A percentile compares a stretch with the other conserved stretches of the same genome.
phyloP scores from a whole-genome alignment of 2,797 vertebrate species.

The Pristis pectinata region DNA sequence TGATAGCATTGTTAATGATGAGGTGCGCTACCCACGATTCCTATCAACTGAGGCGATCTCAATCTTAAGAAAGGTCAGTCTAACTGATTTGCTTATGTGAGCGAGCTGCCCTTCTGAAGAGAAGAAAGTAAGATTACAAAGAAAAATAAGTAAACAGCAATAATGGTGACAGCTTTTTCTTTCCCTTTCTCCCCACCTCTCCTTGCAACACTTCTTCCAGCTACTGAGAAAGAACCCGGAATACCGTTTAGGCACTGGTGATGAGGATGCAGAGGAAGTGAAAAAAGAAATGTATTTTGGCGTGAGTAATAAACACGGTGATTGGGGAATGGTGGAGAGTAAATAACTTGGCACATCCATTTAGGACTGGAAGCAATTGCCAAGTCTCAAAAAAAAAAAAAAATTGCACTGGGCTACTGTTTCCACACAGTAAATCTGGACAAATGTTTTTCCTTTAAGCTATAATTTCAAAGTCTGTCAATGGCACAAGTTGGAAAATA shows the following conservation, averaged over 20 bases:
- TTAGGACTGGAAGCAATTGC: background rate
- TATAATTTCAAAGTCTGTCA: no score
- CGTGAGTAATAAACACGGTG: conserved; percentile 53
- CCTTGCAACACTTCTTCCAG: conserved; percentile 50
- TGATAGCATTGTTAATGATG: conserved; percentile 87
- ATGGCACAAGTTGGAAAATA: no score
- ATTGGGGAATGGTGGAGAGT: background rate
- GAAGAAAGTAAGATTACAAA: background rate
- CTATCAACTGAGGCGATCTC: conserved; percentile 69
- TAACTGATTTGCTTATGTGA: background rate
- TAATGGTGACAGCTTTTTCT: background rate
- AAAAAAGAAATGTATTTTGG: conserved; percentile 81
- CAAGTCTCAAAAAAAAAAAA: no score
- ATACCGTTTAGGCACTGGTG: conserved; percentile 73
- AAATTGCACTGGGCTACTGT: no score
- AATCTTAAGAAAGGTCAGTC: conserved; percentile 74
- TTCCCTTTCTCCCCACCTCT: background rate
- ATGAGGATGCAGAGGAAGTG: conserved; percentile 75
- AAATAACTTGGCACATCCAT: background rate
- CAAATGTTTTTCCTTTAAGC: no score
- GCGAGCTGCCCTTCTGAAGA: background rate
- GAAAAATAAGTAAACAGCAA: background rate
- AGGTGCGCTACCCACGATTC: conserved; percentile 74
- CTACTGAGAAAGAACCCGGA: conserved; percentile 82
- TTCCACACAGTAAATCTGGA: no score